A percentile compares a stretch with the other conserved stretches of the same genome.
Conservation (phyloP, 2,797 vertebrate genomes). For the Chloroceryle inda region DNA sequence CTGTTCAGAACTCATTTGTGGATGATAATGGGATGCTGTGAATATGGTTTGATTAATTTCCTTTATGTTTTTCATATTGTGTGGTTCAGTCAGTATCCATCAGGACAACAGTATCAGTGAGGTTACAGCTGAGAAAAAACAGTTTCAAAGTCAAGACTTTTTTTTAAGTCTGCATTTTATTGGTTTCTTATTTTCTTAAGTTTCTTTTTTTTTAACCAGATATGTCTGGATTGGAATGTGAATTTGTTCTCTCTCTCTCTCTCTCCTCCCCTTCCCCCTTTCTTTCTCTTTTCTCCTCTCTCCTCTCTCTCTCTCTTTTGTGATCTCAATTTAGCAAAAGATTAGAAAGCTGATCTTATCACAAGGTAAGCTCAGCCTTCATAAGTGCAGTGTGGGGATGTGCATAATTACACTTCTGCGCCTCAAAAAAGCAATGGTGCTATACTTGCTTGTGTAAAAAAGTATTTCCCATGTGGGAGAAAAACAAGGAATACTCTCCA, state of each 20-base stretch:
- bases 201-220: conserved; percentile 57
- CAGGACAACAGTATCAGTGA: conserved; percentile 61
- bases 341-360: conserved; percentile 88
- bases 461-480: conserved; percentile 42
- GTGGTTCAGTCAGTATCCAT: conserved; percentile 75
- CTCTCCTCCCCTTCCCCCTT: conserved; percentile 45
- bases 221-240: conserved; percentile 87
- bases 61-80: conserved; percentile 76
- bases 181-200: conserved; percentile 64
- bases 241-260: conserved; percentile 84
- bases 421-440: conserved; percentile 60
- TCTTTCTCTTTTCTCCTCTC: conserved; percentile 70
- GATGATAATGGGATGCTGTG: conserved; percentile 63
- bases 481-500: conserved; percentile 58
- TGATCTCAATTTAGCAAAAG: conserved; percentile 88
- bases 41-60: conserved; percentile 78
- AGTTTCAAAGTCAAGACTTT: conserved; percentile 75
- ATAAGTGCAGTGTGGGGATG: conserved; percentile 81
- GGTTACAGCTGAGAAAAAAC: conserved; percentile 75
- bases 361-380: conserved; percentile 88
- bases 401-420: conserved; percentile 58
- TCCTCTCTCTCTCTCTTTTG: conserved; percentile 81
- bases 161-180: conserved; percentile 78
- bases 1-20: conserved; percentile 75
- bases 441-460: conserved; percentile 75